Conservation (phyloP, 2,113 vertebrate genomes). For the Corythoichthys haematopterus region DNA sequence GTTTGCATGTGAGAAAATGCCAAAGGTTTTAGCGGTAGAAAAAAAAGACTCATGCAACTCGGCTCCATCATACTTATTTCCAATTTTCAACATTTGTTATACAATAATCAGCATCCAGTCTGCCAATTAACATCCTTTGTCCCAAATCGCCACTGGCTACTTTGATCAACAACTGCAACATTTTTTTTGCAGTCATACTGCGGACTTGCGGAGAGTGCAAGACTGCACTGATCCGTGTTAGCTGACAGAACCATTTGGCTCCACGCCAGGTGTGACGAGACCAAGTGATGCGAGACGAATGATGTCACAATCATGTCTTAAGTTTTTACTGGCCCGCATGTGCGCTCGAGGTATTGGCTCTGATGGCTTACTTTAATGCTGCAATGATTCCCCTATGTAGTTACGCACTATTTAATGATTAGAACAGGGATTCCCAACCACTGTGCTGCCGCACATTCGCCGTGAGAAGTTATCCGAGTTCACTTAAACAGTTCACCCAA, state of each 20-base stretch:
- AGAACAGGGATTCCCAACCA: background rate
- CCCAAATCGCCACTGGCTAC: background rate
- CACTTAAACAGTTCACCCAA: too few relatives aligned
- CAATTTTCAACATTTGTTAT: background rate
- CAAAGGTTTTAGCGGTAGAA: constrained; percentile 37
- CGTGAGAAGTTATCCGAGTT: too few relatives aligned
- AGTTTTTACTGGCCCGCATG: background rate
- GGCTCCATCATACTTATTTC: constrained; percentile 4
- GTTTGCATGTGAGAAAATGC: constrained; percentile 48
- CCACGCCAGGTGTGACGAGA: background rate
- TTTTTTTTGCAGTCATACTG: too few relatives aligned
- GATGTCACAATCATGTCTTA: background rate
- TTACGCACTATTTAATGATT: background rate
- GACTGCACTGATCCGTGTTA: background rate
- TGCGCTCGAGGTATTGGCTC: background rate
- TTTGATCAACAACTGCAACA: background rate
- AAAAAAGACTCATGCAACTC: constrained; percentile 57
- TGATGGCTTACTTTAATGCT: background rate
- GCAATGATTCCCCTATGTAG: background rate
- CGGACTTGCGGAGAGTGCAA: background rate
- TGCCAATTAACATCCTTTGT: background rate
- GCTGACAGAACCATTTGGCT: background rate
- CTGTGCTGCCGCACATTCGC: background rate
- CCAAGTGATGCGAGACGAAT: background rate
- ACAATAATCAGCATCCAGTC: too few relatives aligned